phyloP scores from a whole-genome alignment of 2,797 vertebrate species.

The Fratercula arctica region DNA sequence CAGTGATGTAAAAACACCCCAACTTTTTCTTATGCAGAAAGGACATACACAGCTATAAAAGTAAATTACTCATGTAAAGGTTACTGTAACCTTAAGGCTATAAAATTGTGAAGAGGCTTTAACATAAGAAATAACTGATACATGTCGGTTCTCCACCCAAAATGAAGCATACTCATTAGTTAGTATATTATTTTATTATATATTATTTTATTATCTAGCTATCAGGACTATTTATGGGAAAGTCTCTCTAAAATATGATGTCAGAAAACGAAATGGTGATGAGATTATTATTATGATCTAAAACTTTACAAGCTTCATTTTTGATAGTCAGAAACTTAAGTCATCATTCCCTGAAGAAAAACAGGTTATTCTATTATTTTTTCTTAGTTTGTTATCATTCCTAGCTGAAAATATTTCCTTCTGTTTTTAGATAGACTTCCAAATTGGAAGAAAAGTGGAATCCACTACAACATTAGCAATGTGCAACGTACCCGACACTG shows the following conservation, averaged over 20 bases:
- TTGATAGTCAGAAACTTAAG: background rate
- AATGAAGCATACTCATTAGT: background rate
- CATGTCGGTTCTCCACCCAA: background rate
- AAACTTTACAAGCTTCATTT: background rate
- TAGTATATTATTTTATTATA: background rate
- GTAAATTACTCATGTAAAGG: background rate
- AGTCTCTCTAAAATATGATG: background rate
- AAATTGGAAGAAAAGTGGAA: background rate
- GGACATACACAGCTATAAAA: background rate
- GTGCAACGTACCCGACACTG: background rate
- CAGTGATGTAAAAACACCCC: background rate
- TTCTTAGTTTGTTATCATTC: background rate
- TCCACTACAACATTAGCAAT: background rate
- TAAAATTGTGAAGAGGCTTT: background rate
- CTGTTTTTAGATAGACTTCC: background rate
- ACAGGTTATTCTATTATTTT: background rate
- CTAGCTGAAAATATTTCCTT: background rate
- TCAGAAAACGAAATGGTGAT: background rate
- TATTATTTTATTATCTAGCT: background rate
- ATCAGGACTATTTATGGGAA: background rate
- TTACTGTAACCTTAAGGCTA: background rate
- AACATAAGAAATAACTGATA: background rate
- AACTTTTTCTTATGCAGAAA: background rate
- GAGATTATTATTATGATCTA: background rate
- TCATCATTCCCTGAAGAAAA: background rate